Evolutionary conservation across 2,888 invertebrate species (phyloP).

Genomic region (Rotaria sp.): DNA sequence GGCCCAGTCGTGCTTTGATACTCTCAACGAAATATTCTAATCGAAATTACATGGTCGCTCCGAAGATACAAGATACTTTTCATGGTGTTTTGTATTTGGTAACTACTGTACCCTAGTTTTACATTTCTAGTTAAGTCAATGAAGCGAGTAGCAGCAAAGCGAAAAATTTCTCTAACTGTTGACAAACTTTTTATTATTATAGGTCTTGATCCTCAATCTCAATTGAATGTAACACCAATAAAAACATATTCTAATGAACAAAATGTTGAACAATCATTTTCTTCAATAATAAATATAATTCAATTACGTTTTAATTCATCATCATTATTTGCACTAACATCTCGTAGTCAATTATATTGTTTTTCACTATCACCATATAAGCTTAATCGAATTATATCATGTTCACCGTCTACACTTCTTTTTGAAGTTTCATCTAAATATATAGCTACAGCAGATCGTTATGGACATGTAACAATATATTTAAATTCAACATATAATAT

Average conservation of each 20-base stretch:
- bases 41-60: too few species aligned
- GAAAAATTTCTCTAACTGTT: too few species aligned
- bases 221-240: not conserved
- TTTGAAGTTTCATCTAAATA: not conserved
- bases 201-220: not conserved
- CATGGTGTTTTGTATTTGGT: too few species aligned
- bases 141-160: too few species aligned
- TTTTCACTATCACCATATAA: not conserved
- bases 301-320: slow-evolving; percentile 10
- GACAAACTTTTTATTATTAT: too few species aligned
- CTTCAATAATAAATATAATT: not conserved
- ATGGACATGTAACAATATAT: not conserved
- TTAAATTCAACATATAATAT: not conserved
- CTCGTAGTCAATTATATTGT: slow-evolving; percentile 15
- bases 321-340: slow-evolving; percentile 8
- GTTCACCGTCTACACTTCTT: not conserved
- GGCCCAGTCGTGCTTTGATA: too few species aligned
- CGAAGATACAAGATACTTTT: too few species aligned
- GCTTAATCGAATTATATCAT: not conserved
- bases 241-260: not conserved
- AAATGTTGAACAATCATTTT: not conserved
- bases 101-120: too few species aligned
- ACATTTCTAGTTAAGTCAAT: too few species aligned
- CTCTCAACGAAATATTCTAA: too few species aligned
- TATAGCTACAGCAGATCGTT: not conserved